These are phyloP conservation scores for Desmodus rotundus DNA, from an alignment of 2,113 vertebrate genomes.

Conservation along the genomic window DNA sequence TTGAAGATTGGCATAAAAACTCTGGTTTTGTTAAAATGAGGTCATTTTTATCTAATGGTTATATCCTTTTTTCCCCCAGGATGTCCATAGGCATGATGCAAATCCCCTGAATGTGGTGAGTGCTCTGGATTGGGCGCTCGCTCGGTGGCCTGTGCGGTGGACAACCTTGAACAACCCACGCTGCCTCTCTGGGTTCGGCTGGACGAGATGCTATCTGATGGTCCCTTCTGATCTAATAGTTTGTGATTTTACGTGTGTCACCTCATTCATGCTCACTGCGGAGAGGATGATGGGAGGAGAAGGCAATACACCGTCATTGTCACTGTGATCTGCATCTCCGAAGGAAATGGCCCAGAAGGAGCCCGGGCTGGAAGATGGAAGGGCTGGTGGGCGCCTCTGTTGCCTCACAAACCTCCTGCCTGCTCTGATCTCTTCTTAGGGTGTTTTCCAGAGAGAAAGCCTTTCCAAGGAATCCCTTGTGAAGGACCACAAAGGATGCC, in stretches of 20 bases:
- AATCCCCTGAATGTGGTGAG: background rate
- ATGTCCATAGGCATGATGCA: background rate
- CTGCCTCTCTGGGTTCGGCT: background rate
- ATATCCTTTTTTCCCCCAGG: background rate
- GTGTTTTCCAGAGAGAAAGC: background rate
- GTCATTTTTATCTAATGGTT: background rate
- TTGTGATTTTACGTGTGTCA: background rate
- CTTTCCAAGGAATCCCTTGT: background rate
- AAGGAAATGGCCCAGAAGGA: background rate
- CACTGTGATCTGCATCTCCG: background rate
- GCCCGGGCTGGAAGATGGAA: fast-evolving
- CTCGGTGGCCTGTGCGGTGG: background rate
- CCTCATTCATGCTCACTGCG: fast-evolving
- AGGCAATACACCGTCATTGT: fast-evolving
- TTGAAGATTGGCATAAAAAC: background rate
- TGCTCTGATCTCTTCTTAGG: background rate
- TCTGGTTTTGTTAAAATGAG: background rate
- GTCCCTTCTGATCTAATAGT: fast-evolving
- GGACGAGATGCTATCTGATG: background rate
- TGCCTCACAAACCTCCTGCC: background rate
- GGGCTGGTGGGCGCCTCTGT: fast-evolving
- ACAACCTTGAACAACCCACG: background rate
- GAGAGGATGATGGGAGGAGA: background rate
- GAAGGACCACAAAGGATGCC: background rate
- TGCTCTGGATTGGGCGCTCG: background rate